Evolutionary conservation across 2,888 invertebrate genomes (phyloP), one percentile per base, ranked within the genome.

Genomic region (Chymomyza caudatula): DNA sequence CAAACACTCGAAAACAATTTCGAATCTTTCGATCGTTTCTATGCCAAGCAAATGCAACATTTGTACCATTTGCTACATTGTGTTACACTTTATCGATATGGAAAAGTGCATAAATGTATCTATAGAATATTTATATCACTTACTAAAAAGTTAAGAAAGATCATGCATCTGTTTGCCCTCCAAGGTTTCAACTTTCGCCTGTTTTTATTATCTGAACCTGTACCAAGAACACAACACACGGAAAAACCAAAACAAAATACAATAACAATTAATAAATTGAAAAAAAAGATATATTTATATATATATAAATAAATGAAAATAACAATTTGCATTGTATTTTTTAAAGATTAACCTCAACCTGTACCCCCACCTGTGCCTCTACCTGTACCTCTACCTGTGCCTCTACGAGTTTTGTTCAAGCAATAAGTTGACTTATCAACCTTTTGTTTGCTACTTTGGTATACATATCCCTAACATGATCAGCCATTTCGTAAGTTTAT

Each of bases 131-230:
- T 23, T 60, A 23, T 66, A 60, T 66, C 54, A 76, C 60, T 55
- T 64, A 62, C 68, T 62, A 66, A 73, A 73, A 64, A 64, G 63
- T 62, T 62, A 67, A 51, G 65, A 65, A 71, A 74, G 65, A 64
- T 63, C 60, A 61, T 65, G 59, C 51, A 78, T 76, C 82, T 78
- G 82, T 80, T 76, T 81, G 80, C 79, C 79, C 79, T 80, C 80
- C 85, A 80, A 80, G 80, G 80, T 80, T 80, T 80, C 80, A 80
- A 77, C 79, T 78, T 73, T 79, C 79, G 85, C 79, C 79, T 80
- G 73, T 80, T 81, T 84, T 84, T 69, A 78, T 71, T 47, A 47
- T 47, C 47, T 47, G 47, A 47, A 73, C 73, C 76, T 75, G 76
- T 75, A 75, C 74, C 76, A 78, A 78, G 37, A 56, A 55, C 17